Base-by-base conservation (phyloP, 2,888 invertebrate genomes). In the Volucella inflata region DNA sequence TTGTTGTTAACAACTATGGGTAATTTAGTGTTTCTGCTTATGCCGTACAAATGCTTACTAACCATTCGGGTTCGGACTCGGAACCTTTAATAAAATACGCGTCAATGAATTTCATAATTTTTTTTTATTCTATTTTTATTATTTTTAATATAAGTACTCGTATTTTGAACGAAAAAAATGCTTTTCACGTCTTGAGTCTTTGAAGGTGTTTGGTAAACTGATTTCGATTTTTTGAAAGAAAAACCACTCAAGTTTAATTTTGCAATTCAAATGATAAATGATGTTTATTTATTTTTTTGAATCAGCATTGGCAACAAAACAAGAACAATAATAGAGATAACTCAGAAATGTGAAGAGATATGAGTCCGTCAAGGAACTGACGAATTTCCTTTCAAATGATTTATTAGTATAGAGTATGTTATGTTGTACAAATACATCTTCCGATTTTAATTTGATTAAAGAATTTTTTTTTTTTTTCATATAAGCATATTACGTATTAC, bases 391-490 rank as follows among this genome's bases (percentile, higher is more conserved):
- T 57, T 57, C 8, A 10, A 57, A 36, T 17, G 57, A 38, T 40
- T 57, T 57, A 40, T 57, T 59, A 17, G 17, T 8, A 42, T 38
- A 6, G 6, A 30, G 2, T 21, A 21, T 21, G 21, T 16, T 57
- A 38, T 42, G 3, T 16, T 16, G 38, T 38, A 16, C n/a, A n/a
- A n/a, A n/a, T n/a, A n/a, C 30, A 57, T 17, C 40, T 53, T 53
- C 17, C 51, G 53, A 44, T 17, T 16, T 60, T 17, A 8, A 48
- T 14, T 30, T 30, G 6, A 30, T 30, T 30, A 30, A 30, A 2
- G 14, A 44, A 53, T 40, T 51, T 50, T 40, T 50, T 36, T 51
- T n/a, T 6, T 62, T 53, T 36, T 11, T 62, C 62, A 44, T 72
- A 12, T 44, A 9, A 17, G 40, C 16, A 11, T 36, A 16, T 50